Base-by-base conservation (phyloP, 2,888 invertebrate species). In the Lasioglossum zephyrum region DNA sequence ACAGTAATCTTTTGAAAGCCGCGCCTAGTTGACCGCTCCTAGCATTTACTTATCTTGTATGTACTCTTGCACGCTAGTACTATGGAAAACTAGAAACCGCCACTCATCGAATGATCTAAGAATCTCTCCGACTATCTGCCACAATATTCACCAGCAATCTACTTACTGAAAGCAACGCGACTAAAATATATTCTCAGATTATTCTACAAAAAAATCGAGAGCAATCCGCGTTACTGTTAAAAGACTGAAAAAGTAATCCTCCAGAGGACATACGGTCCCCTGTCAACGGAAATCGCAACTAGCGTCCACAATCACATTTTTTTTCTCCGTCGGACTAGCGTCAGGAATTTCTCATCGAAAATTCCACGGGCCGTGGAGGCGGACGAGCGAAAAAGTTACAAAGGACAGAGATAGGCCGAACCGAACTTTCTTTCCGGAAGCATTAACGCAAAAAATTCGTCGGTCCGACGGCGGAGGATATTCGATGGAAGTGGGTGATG, bases 1-100 rank as follows among this genome's bases (percentile, higher is more conserved):
- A 90, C 85, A 80, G 73, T 85, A 89, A 88, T 88, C 87, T 85
- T 90, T 90, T 70, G 77, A 84, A 84, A 81, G 84, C 87, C 88
- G 36, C 89, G 73, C 90, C 89, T 85, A 82, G 75, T 26, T 63
- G 83, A 82, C 85, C 87, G 81, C 88, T 77, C 89, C 87, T 72
- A 86, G 49, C 76, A 84, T 80, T 84, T 77, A 73, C 86, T 85
- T 84, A 79, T 85, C 82, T 49, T 13, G 39, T 36, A 60, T 49
- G 76, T 70, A 26, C 75, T 72, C 79, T 70, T 78, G 69, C 79
- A 70, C 81, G 84, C 82, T 49, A 70, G 80, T 69, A 44, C 44
- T 16, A 70, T 39, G 70, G 41, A n/a, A n/a, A 70, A 70, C 70
- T 41, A 41, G 41, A 70, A 41, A 41, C 41, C 13, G 41, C 22